Base-by-base conservation (phyloP, 2,888 invertebrate species). In the Augiades crinisus region DNA sequence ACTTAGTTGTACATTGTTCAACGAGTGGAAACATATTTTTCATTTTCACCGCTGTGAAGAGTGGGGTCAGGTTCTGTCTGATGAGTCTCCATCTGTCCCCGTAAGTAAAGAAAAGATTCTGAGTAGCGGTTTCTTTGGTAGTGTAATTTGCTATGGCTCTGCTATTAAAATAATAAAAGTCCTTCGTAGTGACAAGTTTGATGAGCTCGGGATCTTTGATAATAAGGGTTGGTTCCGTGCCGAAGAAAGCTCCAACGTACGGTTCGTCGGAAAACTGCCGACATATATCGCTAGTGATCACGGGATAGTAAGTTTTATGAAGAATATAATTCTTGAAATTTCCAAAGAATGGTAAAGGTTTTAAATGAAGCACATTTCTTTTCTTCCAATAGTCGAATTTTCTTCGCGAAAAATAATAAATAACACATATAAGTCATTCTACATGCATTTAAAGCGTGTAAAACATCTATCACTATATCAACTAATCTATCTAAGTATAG, bases 21-120 rank as follows among this genome's bases (percentile, higher is more conserved):
- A 83, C 70, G 1, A 84, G 55, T 40, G 73, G 61, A 44, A 82
- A 86, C 85, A 85, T 87, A 10, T 70, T 78, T 54, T 74, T 83
- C 68, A 83, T 78, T 59, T 83, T 85, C 0, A 74, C 62, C 0
- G 78, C 71, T 0, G 85, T 72, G 57, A 84, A 87, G 0, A 84
- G 45, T 0, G 81, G 78, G 0, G 79, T 77, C 7, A 79, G 46
- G 31, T 81, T 78, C 54, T 86, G 84, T 0, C 86, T 64, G 2
- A 76, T 30, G 0, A 80, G 68, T 46, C 75, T 81, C 85, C 86
- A 86, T 1, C 60, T 53, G 50, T 84, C 79, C 0, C 83, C 86
- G 27, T 67, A 59, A 0, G 65, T 61, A 46, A 64, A 70, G 54
- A 85, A 81, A 0, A 85, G 53, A 27, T 71, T 79, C 27, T 63